Evolutionary conservation across 1,140 invertebrate genomes (phyloP), one percentile per base, ranked within the genome.

Genomic region (Lethrus apterus): DNA sequence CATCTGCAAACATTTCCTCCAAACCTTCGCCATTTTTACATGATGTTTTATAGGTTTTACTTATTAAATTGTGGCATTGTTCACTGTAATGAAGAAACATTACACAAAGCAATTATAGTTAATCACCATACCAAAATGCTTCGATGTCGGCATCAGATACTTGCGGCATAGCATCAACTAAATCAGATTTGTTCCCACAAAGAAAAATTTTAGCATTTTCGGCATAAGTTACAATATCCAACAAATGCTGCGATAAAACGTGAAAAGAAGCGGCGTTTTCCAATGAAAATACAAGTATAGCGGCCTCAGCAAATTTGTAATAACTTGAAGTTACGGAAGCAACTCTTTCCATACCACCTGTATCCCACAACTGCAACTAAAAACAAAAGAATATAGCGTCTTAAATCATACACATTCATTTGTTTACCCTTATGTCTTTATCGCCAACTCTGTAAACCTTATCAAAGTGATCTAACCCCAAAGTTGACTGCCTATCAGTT

Each of bases 191-290:
- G 61, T 93, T 94, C 23, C 89, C 89, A 70, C 89, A 92, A 11
- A 94, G 73, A 68, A 90, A 93, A 65, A 94, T 92, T 69, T 92
- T 91, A 1, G 89, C 89, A 71, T 90, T 93, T 67, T 93, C 89
- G 24, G 90, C 89, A 68, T 92, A 91, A 2, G 86, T 88, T 1
- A 92, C 87, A 59, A 93, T 89, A 60, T 94, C 90, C 8, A 94
- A 70, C 17, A 94, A 66, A 66, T 94, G 89, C 66, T 93, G 89
- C 19, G 89, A 88, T 8, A 93, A 66, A n/a, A 89, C 76, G 68
- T 93, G 88, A 71, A 95, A 93, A 10, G 90, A 91, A 24, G 89
- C 83, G 2, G 86, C 79, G 73, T 92, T 93, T 59, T 93, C 89
- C 46, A 93, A 69, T 21, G 89, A 84, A 70, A 92, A 94, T 0